phyloP scores from a whole-genome alignment of 2,888 invertebrate species.

The Orchesella flavescens region DNA sequence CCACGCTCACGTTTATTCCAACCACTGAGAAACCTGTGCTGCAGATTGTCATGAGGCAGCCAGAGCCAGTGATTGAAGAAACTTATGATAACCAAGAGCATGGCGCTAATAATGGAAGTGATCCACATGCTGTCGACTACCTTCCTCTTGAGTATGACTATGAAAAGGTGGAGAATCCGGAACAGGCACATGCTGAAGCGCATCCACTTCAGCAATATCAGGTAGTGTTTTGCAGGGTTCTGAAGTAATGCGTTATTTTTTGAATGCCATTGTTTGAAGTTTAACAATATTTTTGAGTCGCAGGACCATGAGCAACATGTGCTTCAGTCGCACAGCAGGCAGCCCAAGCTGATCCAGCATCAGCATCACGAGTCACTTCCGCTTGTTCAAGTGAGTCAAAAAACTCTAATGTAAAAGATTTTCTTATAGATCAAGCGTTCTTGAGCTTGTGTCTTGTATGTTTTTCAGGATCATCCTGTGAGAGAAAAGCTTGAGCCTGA shows the following conservation, averaged over 20 bases:
- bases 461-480: background rate
- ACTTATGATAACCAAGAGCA: background rate
- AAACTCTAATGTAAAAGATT: too few species aligned
- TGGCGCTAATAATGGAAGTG: background rate
- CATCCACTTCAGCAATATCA: background rate
- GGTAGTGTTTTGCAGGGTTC: background rate
- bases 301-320: background rate
- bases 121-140: slow-evolving; percentile 11
- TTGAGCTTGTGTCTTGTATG: background rate
- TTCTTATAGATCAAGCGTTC: background rate
- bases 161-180: background rate
- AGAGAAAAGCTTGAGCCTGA: background rate
- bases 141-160: slow-evolving; percentile 38
- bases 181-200: background rate
- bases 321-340: background rate
- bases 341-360: background rate
- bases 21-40: background rate
- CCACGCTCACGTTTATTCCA: background rate
- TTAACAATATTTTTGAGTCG: background rate
- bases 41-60: background rate
- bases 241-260: background rate
- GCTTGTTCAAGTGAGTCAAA: too few species aligned
- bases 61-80: background rate
- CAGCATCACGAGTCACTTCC: too few species aligned
- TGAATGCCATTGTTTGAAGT: background rate